These are phyloP conservation scores for Ifrita kowaldi DNA, from an alignment of 2,113 vertebrate species.

Conservation along the genomic window DNA sequence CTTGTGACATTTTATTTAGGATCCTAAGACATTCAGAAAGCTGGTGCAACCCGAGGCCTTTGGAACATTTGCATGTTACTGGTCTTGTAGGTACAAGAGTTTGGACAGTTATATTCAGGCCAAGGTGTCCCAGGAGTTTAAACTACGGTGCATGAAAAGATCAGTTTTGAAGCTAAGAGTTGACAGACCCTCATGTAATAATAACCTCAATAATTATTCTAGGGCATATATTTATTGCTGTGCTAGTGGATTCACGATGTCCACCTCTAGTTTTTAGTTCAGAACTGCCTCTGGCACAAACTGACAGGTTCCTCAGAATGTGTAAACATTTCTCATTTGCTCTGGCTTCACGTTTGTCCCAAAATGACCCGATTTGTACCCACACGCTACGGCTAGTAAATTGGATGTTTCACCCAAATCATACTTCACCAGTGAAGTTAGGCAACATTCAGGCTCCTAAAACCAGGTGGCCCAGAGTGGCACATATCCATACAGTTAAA, in stretches of 20 bases:
- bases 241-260: background rate
- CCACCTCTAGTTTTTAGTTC: background rate
- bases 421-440: background rate
- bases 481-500: background rate
- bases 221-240: background rate
- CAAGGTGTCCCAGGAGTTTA: background rate
- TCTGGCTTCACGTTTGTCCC: background rate
- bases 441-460: background rate
- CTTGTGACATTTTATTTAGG: background rate
- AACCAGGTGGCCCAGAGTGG: background rate
- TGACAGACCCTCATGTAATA: background rate
- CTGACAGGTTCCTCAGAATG: background rate
- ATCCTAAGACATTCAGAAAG: background rate
- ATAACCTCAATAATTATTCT: background rate
- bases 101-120: background rate
- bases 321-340: background rate
- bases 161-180: background rate
- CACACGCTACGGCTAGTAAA: background rate
- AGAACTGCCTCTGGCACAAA: background rate
- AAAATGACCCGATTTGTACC: background rate
- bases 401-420: background rate
- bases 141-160: background rate
- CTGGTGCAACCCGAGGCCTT: background rate
- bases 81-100: background rate
- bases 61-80: background rate